These are phyloP conservation scores for Pipra filicauda DNA, from an alignment of 2,113 vertebrate species.

Conservation along the genomic window DNA sequence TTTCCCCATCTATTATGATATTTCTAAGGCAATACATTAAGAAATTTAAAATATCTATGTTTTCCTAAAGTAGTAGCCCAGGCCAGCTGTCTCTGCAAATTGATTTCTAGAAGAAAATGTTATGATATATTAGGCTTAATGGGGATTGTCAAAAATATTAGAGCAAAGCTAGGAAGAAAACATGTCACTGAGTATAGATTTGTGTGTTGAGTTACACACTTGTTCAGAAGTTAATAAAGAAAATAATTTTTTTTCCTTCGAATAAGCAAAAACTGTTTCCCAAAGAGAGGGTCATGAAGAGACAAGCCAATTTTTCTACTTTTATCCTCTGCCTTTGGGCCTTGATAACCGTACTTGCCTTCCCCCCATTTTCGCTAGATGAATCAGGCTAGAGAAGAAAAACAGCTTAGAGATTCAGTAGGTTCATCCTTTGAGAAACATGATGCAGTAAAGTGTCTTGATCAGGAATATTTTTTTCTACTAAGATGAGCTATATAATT, in stretches of 20 bases:
- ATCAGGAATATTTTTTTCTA: slow-evolving; percentile 9
- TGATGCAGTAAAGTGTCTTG: slow-evolving; percentile 6
- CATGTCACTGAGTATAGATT: neutral
- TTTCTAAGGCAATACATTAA: neutral
- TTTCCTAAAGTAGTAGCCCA: neutral
- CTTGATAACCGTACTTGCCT: neutral
- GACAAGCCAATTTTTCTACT: neutral
- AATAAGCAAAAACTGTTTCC: slow-evolving; percentile 39
- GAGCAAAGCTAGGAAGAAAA: neutral
- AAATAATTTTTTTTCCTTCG: neutral
- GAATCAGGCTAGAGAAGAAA: slow-evolving; percentile 18
- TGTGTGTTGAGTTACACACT: neutral
- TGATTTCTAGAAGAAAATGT: neutral
- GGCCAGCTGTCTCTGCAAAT: neutral
- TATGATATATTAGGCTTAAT: neutral
- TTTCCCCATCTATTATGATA: neutral
- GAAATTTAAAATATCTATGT: neutral
- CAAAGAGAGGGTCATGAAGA: neutral
- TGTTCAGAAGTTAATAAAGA: neutral
- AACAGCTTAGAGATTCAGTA: slow-evolving; percentile 33
- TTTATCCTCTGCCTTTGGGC: slow-evolving; percentile 42
- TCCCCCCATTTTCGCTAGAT: neutral
- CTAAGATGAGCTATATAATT: neutral
- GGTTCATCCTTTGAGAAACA: slow-evolving; percentile 43
- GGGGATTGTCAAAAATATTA: neutral